Evolutionary conservation across 2,888 invertebrate genomes (phyloP), one percentile per base, ranked within the genome.

Genomic region (Caenorhabditis sulstoni): DNA sequence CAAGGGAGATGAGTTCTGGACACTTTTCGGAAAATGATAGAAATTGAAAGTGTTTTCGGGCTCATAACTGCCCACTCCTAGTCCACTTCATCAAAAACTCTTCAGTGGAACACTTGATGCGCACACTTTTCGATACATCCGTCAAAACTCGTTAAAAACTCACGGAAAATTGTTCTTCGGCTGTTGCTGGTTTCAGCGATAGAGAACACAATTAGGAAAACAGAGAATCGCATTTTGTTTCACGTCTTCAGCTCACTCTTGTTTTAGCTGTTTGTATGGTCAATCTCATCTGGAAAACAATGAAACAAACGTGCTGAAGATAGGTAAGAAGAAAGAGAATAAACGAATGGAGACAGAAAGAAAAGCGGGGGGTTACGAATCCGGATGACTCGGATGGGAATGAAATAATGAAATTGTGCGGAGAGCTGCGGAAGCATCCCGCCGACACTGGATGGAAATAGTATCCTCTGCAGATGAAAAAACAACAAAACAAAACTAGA

Each of bases 141-240:
- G 12, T 8, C 12, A 11, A 14, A 35, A 16, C 16, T 37, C 3
- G 2, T 8, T 37, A 3, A 18, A 8, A 11, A 77, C 77, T 77
- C 35, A 77, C 77, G 77, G 35, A 77, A 77, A 53, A 77, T 47
- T 12, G 77, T 77, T 39, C 71, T 77, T 20, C 77, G 14, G 8
- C 23, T 62, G 0, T 23, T 12, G 23, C n/a, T 52, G 23, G 20
- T 18, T 18, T 44, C 23, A 11, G 5, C 35, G 3, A 39, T 5
- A 41, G 14, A 65, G 14, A 49, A 57, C 49, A 14, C 7, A 41
- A 41, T 8, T 14, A 11, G 4, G 11, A 41, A 3, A 2, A 41
- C 41, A 41, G 3, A 1, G 7, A 57, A 39, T 1, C 18, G 39
- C 39, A 39, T 44, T 47, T 3, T 47, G 29, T 29, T 7, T 29